A percentile compares a stretch with the other conserved stretches of the same genome.
Evolutionary conservation across 2,888 invertebrate genomes (phyloP).

Genomic region (Melanchra persicariae): DNA sequence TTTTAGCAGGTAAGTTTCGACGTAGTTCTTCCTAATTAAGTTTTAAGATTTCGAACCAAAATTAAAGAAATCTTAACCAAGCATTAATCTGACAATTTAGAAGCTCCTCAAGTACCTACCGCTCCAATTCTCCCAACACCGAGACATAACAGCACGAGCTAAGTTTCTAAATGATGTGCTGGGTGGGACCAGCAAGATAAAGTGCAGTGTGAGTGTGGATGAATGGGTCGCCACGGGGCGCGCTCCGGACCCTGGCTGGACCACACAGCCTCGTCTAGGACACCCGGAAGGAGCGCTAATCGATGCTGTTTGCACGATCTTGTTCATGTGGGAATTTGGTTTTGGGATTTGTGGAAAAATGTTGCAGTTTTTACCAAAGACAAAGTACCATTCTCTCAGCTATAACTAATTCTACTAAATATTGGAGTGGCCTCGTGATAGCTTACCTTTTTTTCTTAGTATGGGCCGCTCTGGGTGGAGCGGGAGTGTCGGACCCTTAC

Average conservation of each 20-base stretch:
- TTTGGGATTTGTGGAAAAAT: slow-evolving; percentile 1
- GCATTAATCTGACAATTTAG: too few relatives aligned
- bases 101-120: too few relatives aligned
- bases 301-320: slow-evolving; percentile 62
- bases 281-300: slow-evolving; percentile 65
- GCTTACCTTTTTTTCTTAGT: too few relatives aligned
- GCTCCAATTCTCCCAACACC: not conserved
- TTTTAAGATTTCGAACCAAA: too few relatives aligned
- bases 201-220: slow-evolving; percentile 61
- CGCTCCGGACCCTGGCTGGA: slow-evolving; percentile 57
- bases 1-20: too few relatives aligned
- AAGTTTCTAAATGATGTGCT: slow-evolving; percentile 55
- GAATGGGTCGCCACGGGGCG: slow-evolving; percentile 70
- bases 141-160: slow-evolving; percentile 14
- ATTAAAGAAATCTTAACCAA: too few relatives aligned
- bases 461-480: too few relatives aligned
- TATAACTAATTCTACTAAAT: too few relatives aligned
- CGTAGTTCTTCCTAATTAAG: too few relatives aligned
- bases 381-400: too few relatives aligned
- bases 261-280: slow-evolving; percentile 68
- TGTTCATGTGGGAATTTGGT: slow-evolving; percentile 41
- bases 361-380: not conserved
- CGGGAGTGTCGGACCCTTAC: too few relatives aligned
- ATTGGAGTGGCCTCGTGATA: too few relatives aligned
- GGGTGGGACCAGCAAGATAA: slow-evolving; percentile 59